phyloP scores from a whole-genome alignment of 2,113 vertebrate species.

The Aleadryas rufinucha region DNA sequence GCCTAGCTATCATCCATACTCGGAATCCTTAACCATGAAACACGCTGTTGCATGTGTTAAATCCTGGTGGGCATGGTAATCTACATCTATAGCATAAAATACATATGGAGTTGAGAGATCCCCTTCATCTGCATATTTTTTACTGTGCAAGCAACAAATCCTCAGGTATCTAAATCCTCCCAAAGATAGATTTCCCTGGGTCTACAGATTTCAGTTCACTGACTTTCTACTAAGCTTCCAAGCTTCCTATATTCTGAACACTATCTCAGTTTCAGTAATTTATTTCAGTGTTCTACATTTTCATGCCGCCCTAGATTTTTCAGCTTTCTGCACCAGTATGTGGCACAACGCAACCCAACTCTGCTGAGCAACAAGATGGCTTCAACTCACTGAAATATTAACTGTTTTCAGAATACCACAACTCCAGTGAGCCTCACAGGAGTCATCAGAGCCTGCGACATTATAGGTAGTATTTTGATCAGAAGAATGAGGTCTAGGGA shows the following conservation, averaged over 20 bases:
- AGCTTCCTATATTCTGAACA: background rate
- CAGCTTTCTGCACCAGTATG: background rate
- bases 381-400: background rate
- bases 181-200: background rate
- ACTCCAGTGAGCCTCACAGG: background rate
- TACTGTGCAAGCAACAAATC: background rate
- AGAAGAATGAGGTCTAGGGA: background rate
- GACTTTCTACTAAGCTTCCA: background rate
- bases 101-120: background rate
- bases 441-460: background rate
- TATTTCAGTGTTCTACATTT: background rate
- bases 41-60: background rate
- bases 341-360: background rate
- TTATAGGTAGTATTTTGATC: accelerated
- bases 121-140: background rate
- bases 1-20: background rate
- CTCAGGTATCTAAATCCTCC: background rate
- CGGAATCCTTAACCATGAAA: background rate
- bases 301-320: background rate
- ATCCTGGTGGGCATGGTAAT: background rate
- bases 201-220: background rate
- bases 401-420: background rate
- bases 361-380: background rate
- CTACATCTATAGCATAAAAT: background rate
- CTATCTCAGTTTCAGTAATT: background rate